Evolutionary conservation across 2,113 vertebrate species (phyloP), one percentile per base, ranked within the genome.

Genomic region (Triplophysa dalaica): DNA sequence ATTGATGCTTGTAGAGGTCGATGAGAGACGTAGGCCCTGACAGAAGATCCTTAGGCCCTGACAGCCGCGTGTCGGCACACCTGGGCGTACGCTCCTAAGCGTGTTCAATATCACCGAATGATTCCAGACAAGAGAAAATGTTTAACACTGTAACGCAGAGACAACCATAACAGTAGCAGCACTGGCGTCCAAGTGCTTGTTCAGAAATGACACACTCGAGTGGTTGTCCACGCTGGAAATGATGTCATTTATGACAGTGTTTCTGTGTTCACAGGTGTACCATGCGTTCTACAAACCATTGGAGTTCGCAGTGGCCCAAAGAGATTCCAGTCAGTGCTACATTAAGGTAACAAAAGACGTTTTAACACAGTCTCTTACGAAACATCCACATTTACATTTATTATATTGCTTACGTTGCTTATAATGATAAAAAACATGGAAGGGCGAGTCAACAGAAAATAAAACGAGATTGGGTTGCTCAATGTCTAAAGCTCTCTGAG

Each of bases 261-360:
- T 66, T 50, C 13, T 43, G 63, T 73, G 38, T 67, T 45, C 33
- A 73, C 84, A 99, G 97, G 94, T 98, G 1, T 99, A 93, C 83
- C 97, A 99, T 7, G 96, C 98, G 0, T 96, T 95, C 88, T 99
- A 98, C 85, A 98, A 96, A 83, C 97, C 98, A 0, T 87, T 99
- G 81, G 98, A 99, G 84, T 99, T 96, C 86, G 94, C 94, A 0
- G 93, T 98, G 14, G 86, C 96, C 9, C 92, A 95, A 85, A 93
- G 93, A 66, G 94, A 96, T 52, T 87, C 94, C 5, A 86, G 92
- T 85, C 96, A 98, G 68, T 99, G 97, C 86, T 98, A 98, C 88
- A 88, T 97, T 3, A 99, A 99, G 94, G 98, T 99, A 72, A 90
- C 89, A 68, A 9, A 24, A 11, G 72, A 82, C 12, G 8, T 13